A percentile compares a stretch with the other conserved stretches of the same genome.
These are phyloP conservation scores for Portunus trituberculatus DNA, from an alignment of 1,140 invertebrate species.

Conservation along the genomic window DNA sequence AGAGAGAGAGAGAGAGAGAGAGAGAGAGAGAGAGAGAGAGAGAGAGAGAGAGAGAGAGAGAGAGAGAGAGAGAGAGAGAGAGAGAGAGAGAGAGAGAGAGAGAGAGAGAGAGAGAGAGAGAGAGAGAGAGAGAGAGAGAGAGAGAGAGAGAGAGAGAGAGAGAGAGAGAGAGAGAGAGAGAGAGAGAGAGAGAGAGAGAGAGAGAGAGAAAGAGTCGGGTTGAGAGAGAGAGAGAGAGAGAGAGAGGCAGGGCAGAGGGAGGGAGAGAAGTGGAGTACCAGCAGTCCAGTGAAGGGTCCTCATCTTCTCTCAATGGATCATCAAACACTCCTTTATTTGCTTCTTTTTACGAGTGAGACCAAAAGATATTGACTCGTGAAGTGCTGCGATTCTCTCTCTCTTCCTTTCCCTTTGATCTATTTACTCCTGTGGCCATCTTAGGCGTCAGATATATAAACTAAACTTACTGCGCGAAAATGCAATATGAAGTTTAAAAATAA, in stretches of 20 bases:
- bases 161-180: too few species aligned
- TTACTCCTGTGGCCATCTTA: not conserved
- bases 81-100: not conserved
- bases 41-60: not conserved
- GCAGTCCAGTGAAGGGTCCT: not conserved
- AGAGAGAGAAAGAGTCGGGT: not conserved
- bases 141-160: too few species aligned
- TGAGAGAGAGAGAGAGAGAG: not conserved
- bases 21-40: not conserved
- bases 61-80: too few species aligned
- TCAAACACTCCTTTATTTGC: conserved; percentile 13
- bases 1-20: not conserved
- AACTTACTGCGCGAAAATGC: too few species aligned
- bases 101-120: not conserved
- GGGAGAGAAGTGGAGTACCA: not conserved
- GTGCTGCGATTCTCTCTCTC: not conserved
- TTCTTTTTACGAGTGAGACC: not conserved
- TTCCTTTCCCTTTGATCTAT: not conserved
- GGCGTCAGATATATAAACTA: too few species aligned
- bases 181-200: not conserved
- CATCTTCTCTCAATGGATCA: not conserved
- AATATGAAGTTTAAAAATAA: not conserved
- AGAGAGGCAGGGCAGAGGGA: not conserved
- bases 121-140: not conserved
- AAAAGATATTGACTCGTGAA: not conserved